These are phyloP conservation scores for Zoanthus gigantus DNA, from an alignment of 92 coral and sea anemone genomes.

Conservation along the genomic window DNA sequence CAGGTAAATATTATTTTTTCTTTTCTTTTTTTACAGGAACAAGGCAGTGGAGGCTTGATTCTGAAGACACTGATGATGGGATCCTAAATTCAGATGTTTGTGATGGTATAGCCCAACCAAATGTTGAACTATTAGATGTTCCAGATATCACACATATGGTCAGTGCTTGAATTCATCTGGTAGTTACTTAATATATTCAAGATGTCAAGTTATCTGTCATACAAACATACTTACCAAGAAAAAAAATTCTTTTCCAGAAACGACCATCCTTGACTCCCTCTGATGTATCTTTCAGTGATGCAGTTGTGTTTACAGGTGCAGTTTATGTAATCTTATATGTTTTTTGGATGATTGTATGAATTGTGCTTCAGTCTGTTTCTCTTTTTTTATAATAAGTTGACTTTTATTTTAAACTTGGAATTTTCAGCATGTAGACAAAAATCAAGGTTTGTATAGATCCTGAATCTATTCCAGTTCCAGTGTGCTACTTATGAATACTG, in stretches of 20 bases:
- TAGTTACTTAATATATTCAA: background rate
- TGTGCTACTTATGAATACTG: no score
- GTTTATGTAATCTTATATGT: background rate
- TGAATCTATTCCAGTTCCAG: no score
- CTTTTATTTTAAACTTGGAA: no score
- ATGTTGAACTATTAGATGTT: background rate
- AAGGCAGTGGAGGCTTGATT: slow-evolving; percentile 1
- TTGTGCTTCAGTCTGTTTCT: no score
- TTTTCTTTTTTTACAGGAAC: background rate
- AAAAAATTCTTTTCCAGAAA: background rate
- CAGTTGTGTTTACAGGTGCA: slow-evolving; percentile 24
- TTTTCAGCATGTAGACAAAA: no score
- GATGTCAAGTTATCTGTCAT: background rate
- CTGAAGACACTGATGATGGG: background rate
- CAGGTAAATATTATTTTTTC: no score
- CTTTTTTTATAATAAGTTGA: no score
- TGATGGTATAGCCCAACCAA: background rate
- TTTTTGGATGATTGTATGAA: no score
- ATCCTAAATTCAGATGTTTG: background rate
- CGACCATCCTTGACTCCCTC: slow-evolving; percentile 22
- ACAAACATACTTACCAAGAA: background rate
- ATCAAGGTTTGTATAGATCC: no score
- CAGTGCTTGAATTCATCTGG: background rate
- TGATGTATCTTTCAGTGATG: background rate
- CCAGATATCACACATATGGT: slow-evolving; percentile 25